Base-by-base conservation (phyloP, 2,113 vertebrate genomes). In the Chamaetylas fuelleborni region DNA sequence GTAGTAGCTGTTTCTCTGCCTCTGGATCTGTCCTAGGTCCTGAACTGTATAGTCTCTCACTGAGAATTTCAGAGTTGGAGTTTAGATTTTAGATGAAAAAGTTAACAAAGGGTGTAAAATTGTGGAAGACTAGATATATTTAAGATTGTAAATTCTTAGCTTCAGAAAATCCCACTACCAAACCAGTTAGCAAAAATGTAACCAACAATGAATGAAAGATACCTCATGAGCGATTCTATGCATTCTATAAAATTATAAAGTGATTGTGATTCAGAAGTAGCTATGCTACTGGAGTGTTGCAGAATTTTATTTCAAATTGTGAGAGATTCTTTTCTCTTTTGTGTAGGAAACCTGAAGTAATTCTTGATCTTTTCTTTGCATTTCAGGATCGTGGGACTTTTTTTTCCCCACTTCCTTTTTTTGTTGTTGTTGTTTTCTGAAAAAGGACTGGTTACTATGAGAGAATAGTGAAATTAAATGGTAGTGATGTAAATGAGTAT, bases 1-100 rank as follows among this genome's bases (percentile, higher is more conserved):
- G 38, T 34, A 2, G 42, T 2, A 7, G 23, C 5, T 19, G 31
- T 33, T 61, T 11, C 29, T 57, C 6, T 58, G 23, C 10, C 0
- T 43, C 36, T 62, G 88, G 94, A 92, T 90, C 95, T 97, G 94
- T 97, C 96, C 96, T 31, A 51, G 95, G 95, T 96, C 29, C 96
- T 97, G 96, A 95, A 94, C 20, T 2, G 1, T 7, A 5, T 19
- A 1, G 5, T 20, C 25, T 36, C 1, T 23, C 11, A 1, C 2
- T 31, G 48, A 7, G 18, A 11, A 3, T 28, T 90, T 64, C 36
- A 7, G 8, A 5, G 11, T 38, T 38, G 45, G 25, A 60, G 3
- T 53, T 50, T 50, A 73, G 33, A 16, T 29, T 19, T 60, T 24
- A 18, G n/a, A 3, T 51, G 9, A n/a, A 61, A 65, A 82, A 24